These are phyloP conservation scores for Cremastobaeus sp. DNA, from an alignment of 2,888 invertebrate species.

Conservation along the genomic window DNA sequence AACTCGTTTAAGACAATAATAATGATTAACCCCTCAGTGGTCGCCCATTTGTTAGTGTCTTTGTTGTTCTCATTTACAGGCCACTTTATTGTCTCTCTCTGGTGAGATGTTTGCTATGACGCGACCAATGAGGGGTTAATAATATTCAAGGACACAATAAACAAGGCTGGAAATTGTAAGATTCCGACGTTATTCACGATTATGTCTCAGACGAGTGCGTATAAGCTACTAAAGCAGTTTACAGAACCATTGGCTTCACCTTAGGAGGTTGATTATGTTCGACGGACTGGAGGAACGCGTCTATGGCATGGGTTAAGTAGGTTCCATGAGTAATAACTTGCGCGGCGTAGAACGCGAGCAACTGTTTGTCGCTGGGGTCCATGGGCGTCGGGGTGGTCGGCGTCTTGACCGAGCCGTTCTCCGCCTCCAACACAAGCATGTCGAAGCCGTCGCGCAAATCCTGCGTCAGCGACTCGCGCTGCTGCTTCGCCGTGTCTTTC, in stretches of 20 bases:
- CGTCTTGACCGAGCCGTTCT: constrained; percentile 80
- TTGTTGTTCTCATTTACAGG: no score
- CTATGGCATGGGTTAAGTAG: constrained; percentile 92
- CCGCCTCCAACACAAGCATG: constrained; percentile 86
- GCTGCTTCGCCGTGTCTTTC: constrained; percentile 84
- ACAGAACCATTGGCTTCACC: constrained; percentile 69
- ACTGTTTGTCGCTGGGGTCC: constrained; percentile 88
- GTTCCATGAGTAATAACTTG: constrained; percentile 92
- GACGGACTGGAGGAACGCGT: constrained; percentile 93
- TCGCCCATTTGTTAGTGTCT: no score
- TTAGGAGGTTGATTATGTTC: constrained; percentile 96
- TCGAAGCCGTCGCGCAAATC: constrained; percentile 88
- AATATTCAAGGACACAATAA: no score
- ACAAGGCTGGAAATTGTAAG: no score
- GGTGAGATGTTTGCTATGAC: no score
- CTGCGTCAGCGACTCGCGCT: constrained; percentile 85
- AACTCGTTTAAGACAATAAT: no score
- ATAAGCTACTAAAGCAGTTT: neutral
- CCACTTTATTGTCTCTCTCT: no score
- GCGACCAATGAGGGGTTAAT: no score
- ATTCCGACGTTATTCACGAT: no score
- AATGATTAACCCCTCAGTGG: no score
- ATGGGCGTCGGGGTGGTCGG: constrained; percentile 79
- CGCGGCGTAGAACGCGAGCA: constrained; percentile 91
- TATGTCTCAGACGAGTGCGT: no score